Base-by-base conservation (phyloP, 2,797 vertebrate genomes). In the Adrianichthys oophorus region DNA sequence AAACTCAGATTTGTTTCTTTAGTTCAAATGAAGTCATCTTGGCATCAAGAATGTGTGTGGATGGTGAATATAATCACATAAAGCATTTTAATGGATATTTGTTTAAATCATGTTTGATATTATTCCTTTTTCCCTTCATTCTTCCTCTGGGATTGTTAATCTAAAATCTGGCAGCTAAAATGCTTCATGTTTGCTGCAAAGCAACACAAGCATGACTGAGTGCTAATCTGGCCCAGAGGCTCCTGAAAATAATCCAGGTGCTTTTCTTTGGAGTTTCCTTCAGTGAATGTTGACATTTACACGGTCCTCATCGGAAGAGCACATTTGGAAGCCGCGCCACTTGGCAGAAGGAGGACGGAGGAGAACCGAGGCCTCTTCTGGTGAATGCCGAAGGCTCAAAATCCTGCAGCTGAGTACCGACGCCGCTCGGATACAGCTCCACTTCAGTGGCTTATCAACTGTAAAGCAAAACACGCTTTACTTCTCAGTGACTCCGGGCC, bases 381-480 rank as follows among this genome's bases (percentile, higher is more conserved):
- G 70, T 52, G 41, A 19, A 48, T 3, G 44, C 62, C 46, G 1
- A 63, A 62, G 63, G 73, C 74, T 59, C 37, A 26, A 47, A 62
- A 26, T 17, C 37, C n/a, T 46, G 41, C 7, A 49, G 50, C 65
- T 78, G 76, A 82, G 14, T 78, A 77, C 72, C 59, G 56, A 6
- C 7, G 60, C 65, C 37, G 60, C 52, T 57, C 50, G 63, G 50
- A 69, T 62, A 63, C 41, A 76, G 65, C 56, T 59, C 60, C 37
- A 65, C 48, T 62, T 5, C 72, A 48, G 59, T 45, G 40, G 56
- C 64, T 73, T 72, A 68, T 65, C 62, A 17, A 62, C 55, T 58
- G 64, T 66, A 73, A 17, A 69, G 58, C 64, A 67, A 57, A 79
- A 80, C 69, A 74, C 62, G 37, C 21, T 70, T 80, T 76, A 65